phyloP scores from a whole-genome alignment of 2,888 invertebrate genomes.

The Sminthurides aquaticus region DNA sequence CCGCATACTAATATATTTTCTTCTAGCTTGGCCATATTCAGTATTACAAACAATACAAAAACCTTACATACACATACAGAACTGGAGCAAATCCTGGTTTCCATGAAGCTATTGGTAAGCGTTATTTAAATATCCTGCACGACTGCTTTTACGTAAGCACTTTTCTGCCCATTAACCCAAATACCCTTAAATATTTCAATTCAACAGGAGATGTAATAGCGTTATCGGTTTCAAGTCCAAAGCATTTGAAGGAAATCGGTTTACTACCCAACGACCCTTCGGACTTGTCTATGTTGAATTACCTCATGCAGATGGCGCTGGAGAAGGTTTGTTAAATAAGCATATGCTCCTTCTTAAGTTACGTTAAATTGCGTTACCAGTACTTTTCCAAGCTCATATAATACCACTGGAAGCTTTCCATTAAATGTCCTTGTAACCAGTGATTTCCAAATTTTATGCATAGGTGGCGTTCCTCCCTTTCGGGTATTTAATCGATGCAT shows the following conservation, averaged over 20 bases:
- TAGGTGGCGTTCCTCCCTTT: constrained; percentile 63
- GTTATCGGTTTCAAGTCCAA: constrained; percentile 69
- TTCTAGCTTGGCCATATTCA: constrained; percentile 56
- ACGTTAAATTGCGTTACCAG: no score
- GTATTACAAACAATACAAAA: constrained; percentile 60
- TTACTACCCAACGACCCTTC: constrained; percentile 59
- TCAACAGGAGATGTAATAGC: constrained; percentile 55
- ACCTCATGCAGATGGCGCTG: constrained; percentile 67
- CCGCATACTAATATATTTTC: no score
- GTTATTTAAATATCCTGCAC: background rate
- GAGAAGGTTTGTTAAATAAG: no score
- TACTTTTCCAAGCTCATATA: no score
- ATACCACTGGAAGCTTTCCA: no score
- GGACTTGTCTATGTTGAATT: constrained; percentile 63
- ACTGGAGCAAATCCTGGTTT: constrained; percentile 67
- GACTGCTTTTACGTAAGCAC: background rate
- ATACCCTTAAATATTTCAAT: no score
- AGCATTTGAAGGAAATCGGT: constrained; percentile 65
- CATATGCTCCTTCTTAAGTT: no score
- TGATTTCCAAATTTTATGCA: background rate
- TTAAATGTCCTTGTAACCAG: background rate
- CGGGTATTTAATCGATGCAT: constrained; percentile 62
- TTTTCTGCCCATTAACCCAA: background rate
- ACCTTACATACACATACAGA: constrained; percentile 55
- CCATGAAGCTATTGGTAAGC: constrained; percentile 67